Evolutionary conservation across 2,888 invertebrate species (phyloP), one percentile per base, ranked within the genome.

Genomic region (Zygaena filipendulae): DNA sequence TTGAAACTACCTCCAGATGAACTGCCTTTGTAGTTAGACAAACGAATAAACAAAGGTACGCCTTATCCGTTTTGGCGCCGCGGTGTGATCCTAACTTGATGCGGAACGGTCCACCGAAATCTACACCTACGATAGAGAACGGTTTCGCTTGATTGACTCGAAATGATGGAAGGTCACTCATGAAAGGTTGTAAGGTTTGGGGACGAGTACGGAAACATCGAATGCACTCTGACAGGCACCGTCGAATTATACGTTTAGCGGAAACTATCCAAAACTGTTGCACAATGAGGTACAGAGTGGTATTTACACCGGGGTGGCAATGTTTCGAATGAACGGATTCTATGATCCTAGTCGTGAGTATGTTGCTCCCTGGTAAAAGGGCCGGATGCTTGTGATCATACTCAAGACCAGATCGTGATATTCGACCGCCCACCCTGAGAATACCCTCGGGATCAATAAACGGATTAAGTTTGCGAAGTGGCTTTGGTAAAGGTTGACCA

Each of bases 381-480:
- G 27, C 32, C 2, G 36, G 36, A 23, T 33, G 36, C 22, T 28
- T 30, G 10, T 33, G 31, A 13, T 32, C 35, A 13, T 21, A 38
- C 20, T 28, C 32, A n/a, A 38, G 13, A 3, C 35, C 38, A 9
- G 38, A 30, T 7, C 30, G 25, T 7, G 30, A 23, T 4, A 38
- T 19, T 9, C 38, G 23, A 16, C 38, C 38, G 23, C 36, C 36
- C 29, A 36, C 36, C 23, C 36, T 33, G 18, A 36, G 32, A n/a
- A 36, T 11, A 21, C 38, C 34, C n/a, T 23, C 18, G 4, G 23
- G 22, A 13, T 38, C 35, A 1, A 35, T 2, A 27, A 35, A 35
- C 2, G 35, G 32, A 19, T 30, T 38, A 5, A 35, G 29, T 22
- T 32, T 34, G 5, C 38, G 20, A 25, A 33, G 23, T 3, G 23